Evolutionary conservation across 2,113 vertebrate species (phyloP).

Genomic region (Hyla sarda): DNA sequence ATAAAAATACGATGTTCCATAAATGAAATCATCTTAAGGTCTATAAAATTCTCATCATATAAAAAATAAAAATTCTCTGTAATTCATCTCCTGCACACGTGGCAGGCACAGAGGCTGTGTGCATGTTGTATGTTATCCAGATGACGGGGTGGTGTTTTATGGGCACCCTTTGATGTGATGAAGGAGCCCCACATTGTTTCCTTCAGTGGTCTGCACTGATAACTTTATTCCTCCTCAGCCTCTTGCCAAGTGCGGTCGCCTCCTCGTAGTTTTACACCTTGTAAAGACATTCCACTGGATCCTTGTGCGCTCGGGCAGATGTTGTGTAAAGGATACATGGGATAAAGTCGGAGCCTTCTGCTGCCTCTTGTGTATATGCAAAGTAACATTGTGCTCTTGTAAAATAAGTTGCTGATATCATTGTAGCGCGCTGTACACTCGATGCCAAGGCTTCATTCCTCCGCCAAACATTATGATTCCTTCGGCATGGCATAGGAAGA

Average conservation of each 20-base stretch:
- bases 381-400: slow-evolving; percentile 65
- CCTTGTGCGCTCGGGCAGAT: slow-evolving; percentile 66
- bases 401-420: slow-evolving; percentile 65
- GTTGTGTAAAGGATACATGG: slow-evolving; percentile 67
- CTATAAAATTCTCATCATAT: neutral
- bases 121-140: neutral
- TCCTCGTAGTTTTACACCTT: slow-evolving; percentile 73
- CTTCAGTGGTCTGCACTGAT: slow-evolving; percentile 62
- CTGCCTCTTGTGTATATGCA: slow-evolving; percentile 67
- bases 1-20: neutral
- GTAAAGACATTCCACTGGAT: slow-evolving; percentile 74
- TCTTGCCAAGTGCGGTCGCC: slow-evolving; percentile 68
- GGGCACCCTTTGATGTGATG: slow-evolving; percentile 46
- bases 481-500: slow-evolving; percentile 65
- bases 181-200: slow-evolving; percentile 63
- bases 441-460: slow-evolving; percentile 67
- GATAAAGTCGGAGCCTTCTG: slow-evolving; percentile 65
- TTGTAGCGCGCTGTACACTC: slow-evolving; percentile 62
- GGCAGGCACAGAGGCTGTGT: neutral
- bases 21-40: neutral
- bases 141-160: slow-evolving; percentile 21
- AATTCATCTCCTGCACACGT: neutral
- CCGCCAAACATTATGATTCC: slow-evolving; percentile 68
- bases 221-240: slow-evolving; percentile 65
- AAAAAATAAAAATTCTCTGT: neutral